Evolutionary conservation across 2,113 vertebrate species (phyloP), one percentile per base, ranked within the genome.

Genomic region (Chloebia gouldiae): DNA sequence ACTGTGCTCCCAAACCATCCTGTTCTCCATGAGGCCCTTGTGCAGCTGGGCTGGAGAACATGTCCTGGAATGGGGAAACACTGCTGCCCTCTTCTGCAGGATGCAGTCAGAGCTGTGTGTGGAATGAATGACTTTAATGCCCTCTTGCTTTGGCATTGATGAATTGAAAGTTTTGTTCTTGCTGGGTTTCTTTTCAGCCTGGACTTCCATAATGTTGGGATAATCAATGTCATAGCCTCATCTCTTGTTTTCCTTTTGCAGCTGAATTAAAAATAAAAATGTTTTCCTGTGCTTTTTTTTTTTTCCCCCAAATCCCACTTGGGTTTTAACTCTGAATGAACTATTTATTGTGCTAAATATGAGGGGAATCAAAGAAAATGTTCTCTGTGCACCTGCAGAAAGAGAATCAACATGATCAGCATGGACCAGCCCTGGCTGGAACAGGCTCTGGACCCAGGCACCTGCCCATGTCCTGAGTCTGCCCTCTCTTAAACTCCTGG

Each of bases 331-430:
- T 42, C 40, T 17, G 17, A 71, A 24, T 0, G 0, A 63, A 39
- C 7, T 39, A 9, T 45, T 90, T 61, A 8, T 40, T 53, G 17
- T 3, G 5, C 40, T 85, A 45, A 49, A 21, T 27, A 19, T 2
- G 11, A 35, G 13, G 12, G 44, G 79, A 85, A 59, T n/a, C 25
- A 35, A 45, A 56, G 13, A 40, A 49, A 53, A 72, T 15, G 5
- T 45, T 79, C 45, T 72, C 49, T 76, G 31, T 65, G 40, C 80
- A 72, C 49, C 81, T 96, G 73, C 61, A 81, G 65, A 71, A 78
- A 3, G 72, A 86, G 69, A 64, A 65, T 19, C 40, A 30, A 31
- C 40, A 60, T 73, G 31, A 65, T 19, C 40, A 30, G n/a, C 40
- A 60, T 73, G 31, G 44, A 33, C 6, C 28, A 47, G 6, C 20